These are phyloP conservation scores for Mionectes olivaceus DNA, from an alignment of 2,797 vertebrate genomes.

Conservation along the genomic window DNA sequence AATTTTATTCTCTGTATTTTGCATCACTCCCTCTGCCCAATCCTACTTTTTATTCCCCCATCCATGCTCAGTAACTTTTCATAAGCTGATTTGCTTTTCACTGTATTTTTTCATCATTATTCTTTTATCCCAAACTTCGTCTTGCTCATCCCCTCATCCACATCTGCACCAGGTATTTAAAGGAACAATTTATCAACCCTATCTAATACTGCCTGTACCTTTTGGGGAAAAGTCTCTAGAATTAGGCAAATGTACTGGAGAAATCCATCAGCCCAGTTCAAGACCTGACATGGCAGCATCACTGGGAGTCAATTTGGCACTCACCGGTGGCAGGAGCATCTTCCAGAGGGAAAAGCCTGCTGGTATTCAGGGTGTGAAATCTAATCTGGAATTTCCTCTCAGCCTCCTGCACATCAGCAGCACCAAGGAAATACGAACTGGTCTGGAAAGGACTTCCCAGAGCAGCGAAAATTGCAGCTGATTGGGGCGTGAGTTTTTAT, in stretches of 20 bases:
- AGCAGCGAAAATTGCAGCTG: not conserved
- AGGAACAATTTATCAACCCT: not conserved
- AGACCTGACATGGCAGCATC: not conserved
- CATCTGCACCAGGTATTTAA: not conserved
- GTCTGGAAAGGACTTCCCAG: not conserved
- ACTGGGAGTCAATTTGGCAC: not conserved
- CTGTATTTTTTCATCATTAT: not conserved
- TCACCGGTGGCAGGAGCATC: not conserved
- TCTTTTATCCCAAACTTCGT: not conserved
- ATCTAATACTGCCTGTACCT: accelerated
- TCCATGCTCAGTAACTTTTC: not conserved
- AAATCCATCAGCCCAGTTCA: not conserved
- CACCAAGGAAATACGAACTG: not conserved
- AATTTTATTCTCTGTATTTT: not conserved
- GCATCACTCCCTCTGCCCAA: not conserved
- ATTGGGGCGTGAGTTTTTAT: not conserved
- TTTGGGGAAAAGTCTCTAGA: not conserved
- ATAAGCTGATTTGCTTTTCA: not conserved
- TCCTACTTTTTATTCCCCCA: not conserved
- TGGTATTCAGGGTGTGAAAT: not conserved
- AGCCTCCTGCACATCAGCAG: not conserved
- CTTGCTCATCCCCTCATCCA: not conserved
- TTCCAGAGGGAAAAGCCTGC: not conserved
- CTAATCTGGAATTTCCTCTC: not conserved
- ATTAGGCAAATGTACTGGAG: not conserved